Conservation (phyloP, 1,140 invertebrate genomes). For the Hylyphantes graminicola region DNA sequence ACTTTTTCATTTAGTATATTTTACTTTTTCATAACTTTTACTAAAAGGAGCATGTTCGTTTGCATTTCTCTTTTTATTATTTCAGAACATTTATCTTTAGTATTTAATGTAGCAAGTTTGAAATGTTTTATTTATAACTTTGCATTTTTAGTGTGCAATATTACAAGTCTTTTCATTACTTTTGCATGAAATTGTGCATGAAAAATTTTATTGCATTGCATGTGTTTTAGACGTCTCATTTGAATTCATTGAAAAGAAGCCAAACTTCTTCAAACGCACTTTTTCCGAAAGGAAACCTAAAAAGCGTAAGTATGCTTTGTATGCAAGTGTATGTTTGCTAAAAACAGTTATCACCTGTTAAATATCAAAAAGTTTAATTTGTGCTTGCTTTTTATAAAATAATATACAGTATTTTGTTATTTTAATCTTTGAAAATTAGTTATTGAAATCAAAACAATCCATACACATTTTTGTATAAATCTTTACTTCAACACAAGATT, state of each 20-base stretch:
- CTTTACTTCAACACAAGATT: no score
- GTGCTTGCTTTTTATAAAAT: neutral
- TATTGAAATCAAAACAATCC: neutral
- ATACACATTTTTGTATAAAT: no score
- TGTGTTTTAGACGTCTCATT: constrained; percentile 43
- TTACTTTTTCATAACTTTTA: neutral
- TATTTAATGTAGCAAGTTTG: neutral
- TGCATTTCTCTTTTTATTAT: neutral
- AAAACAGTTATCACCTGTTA: neutral
- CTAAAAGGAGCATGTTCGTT: constrained; percentile 12
- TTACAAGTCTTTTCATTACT: neutral
- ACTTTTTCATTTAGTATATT: neutral
- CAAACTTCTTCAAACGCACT: constrained; percentile 58
- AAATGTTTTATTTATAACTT: neutral
- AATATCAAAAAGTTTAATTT: neutral
- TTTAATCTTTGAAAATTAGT: neutral
- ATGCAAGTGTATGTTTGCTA: neutral
- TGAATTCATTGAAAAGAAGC: constrained; percentile 54
- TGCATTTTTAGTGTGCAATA: neutral
- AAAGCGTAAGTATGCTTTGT: constrained; percentile 41
- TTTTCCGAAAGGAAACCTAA: constrained; percentile 58
- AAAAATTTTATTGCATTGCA: constrained; percentile 34
- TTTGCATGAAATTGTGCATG: constrained; percentile 39
- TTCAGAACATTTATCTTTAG: neutral
- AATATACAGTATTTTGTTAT: neutral